Base-by-base conservation (phyloP, 1,140 invertebrate species). In the Halictus rubicundus region DNA sequence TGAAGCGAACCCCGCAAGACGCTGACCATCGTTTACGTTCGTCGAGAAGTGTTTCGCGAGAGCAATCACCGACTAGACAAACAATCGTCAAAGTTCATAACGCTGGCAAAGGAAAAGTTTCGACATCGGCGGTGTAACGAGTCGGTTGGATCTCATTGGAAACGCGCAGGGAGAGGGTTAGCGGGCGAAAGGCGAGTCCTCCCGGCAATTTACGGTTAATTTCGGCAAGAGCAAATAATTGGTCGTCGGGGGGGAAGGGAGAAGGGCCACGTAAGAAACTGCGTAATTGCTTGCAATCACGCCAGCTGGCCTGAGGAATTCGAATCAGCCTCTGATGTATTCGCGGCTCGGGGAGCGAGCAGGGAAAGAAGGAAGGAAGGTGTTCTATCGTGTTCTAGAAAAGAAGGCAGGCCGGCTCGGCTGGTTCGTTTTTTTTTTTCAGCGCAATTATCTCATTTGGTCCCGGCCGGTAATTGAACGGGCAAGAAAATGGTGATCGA, bases 141-240 rank as follows among this genome's bases (percentile, higher is more conserved):
- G 57, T 23, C 23, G 39, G 63, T 42, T 25, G 37, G 9, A 49
- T 66, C 64, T 10, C 8, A 19, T 65, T 37, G 5, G 32, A 65
- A 39, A 46, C 14, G 42, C 14, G 14, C 1, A 39, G 69, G 68
- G 9, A 4, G 63, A 63, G 49, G 7, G 52, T 61, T 70, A 85
- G 21, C 82, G 21, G 46, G 25, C 19, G 54, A 21, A 2, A 25
- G 68, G 9, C 80, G 71, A 83, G n/a, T 78, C 79, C 42, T 59
- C 60, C 64, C 66, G 63, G 80, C 89, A 89, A 90, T 91, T 89
- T 88, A 84, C 88, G 88, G 87, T 90, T 92, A 91, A 91, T 90
- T 91, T 90, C 80, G 85, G 78, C 83, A 88, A 68, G 90, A 90
- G 88, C 87, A 89, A 91, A 92, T 92, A 92, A 91, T 92, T 91